Base-by-base conservation (phyloP, 2,797 vertebrate genomes). In the Mus minutoides region DNA sequence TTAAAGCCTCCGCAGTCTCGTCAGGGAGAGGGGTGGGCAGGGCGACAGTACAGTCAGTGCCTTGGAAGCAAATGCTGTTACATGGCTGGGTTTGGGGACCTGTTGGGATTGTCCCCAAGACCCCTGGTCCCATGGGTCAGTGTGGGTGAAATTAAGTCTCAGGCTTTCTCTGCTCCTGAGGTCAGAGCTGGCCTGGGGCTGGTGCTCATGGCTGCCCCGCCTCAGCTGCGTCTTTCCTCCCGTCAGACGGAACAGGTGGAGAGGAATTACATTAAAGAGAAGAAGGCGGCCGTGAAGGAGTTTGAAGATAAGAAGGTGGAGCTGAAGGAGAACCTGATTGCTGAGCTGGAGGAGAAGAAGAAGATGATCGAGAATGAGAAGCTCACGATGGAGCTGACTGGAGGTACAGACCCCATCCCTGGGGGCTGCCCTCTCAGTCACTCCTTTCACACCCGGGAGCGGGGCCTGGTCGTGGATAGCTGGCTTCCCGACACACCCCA, bases 351-450 rank as follows among this genome's bases (percentile, higher is more conserved):
- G 97, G 99, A 99, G 98, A 99, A 99, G 96, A 99, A 99, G 97
- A 99, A 99, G 98, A 99, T 99, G 99, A 99, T 99, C 1, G 99
- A 99, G 98, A 99, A 99, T 19, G 99, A 99, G 96, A 99, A 99
- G 97, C 97, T 99, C 96, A 99, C 99, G n/a, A 99, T 99, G 99
- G 99, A 99, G 97, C 98, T 99, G 97, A 99, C 99, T 0, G 99
- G 99, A 97, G 99, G 99, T 99, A 98, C 93, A 98, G 75, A 85
- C 83, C 69, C 83, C 2, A 5, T 6, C 0, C 62, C 2, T 8
- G 75, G 1, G 6, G 3, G 31, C 52, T 21, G 37, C 16, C 0
- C 19, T 6, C 29, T n/a, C n/a, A n/a, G 7, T 34, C 21, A 6
- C 22, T 26, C n/a, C 34, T 85, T 34, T 24, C 31, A 0, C 0